These are phyloP conservation scores for Hydra vulgaris DNA, from an alignment of 30 jellyfish, hydroid and myxozoan genomes.

Conservation along the genomic window DNA sequence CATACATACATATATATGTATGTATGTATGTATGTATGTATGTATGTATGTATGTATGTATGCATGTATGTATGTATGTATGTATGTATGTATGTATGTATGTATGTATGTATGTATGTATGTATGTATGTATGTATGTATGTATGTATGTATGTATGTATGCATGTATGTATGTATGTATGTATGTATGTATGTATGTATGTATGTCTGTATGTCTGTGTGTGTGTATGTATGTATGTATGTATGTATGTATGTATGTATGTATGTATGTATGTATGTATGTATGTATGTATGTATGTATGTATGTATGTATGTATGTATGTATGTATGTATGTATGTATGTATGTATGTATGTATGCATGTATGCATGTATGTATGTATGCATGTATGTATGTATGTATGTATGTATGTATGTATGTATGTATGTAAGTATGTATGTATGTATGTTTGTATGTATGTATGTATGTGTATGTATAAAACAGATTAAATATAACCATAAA, in stretches of 20 bases:
- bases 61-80: slow-evolving; percentile 3
- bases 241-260: neutral
- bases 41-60: neutral
- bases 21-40: neutral
- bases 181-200: neutral
- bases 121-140: slow-evolving; percentile 5
- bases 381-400: neutral
- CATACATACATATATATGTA: no score
- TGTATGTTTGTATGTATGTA: neutral
- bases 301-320: no score
- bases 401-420: neutral
- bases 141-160: slow-evolving; percentile 3
- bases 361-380: neutral
- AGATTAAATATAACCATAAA: no score
- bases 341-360: neutral
- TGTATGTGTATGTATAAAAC: neutral
- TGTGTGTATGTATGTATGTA: neutral
- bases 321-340: neutral
- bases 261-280: neutral
- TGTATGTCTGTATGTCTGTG: neutral
- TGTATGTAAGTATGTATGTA: neutral
- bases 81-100: slow-evolving; percentile 16
- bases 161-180: neutral
- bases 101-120: slow-evolving; percentile 24
- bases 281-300: neutral